These are phyloP conservation scores for Caradrina clavipalpis DNA, from an alignment of 2,888 invertebrate species.

Conservation along the genomic window DNA sequence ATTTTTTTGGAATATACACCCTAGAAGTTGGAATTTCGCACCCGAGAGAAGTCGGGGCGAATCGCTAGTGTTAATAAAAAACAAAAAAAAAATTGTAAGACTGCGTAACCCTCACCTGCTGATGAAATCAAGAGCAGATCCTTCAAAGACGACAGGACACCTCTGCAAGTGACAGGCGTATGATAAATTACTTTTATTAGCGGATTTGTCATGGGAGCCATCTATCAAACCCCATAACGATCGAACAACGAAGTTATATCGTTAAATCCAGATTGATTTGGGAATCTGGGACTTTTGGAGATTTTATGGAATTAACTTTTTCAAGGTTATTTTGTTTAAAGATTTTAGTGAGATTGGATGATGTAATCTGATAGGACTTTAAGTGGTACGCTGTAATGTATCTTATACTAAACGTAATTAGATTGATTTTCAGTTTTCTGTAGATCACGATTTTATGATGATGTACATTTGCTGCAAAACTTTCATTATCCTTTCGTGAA, in stretches of 20 bases:
- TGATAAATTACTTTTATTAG: constrained; percentile 85
- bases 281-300: constrained; percentile 44
- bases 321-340: constrained; percentile 23
- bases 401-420: too few relatives aligned
- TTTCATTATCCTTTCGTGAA: too few relatives aligned
- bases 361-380: neutral
- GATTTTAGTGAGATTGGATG: constrained; percentile 13
- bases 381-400: too few relatives aligned
- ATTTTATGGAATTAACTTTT: constrained; percentile 45
- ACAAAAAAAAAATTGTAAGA: neutral
- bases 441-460: too few relatives aligned
- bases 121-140: constrained; percentile 50
- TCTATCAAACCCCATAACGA: constrained; percentile 72
- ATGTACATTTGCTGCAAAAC: too few relatives aligned
- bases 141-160: constrained; percentile 63
- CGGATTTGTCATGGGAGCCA: constrained; percentile 73
- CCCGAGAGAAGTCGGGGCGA: too few relatives aligned
- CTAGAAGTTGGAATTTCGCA: too few relatives aligned
- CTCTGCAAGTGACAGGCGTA: constrained; percentile 74
- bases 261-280: constrained; percentile 65
- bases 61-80: too few relatives aligned
- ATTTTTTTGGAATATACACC: too few relatives aligned
- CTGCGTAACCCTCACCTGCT: constrained; percentile 49
- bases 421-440: too few relatives aligned
- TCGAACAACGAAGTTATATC: constrained; percentile 63